Evolutionary conservation across 2,888 invertebrate genomes (phyloP).

Genomic region (Coelogynopora nodosa): DNA sequence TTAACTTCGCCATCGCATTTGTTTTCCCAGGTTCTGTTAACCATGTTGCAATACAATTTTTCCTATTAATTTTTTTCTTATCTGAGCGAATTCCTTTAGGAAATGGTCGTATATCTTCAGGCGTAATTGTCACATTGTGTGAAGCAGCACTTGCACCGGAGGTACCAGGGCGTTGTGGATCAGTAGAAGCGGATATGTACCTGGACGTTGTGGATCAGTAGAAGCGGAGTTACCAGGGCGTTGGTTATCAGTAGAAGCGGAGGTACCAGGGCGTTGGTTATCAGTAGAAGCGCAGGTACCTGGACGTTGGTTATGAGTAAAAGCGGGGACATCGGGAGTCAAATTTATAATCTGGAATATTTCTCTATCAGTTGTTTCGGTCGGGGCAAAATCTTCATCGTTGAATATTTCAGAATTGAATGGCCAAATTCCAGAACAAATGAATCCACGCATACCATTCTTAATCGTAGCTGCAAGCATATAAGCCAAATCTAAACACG

Average conservation of each 20-base stretch:
- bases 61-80: neutral
- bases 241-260: neutral
- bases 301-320: neutral
- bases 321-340: neutral
- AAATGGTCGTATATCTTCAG: neutral
- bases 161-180: neutral
- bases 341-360: neutral
- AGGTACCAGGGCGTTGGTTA: neutral
- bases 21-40: neutral
- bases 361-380: slow-evolving; percentile 26
- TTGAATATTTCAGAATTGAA: slow-evolving; percentile 35
- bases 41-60: neutral
- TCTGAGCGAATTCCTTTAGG: neutral
- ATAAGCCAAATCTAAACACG: slow-evolving; percentile 23
- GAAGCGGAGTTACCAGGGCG: neutral
- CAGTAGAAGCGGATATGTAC: neutral
- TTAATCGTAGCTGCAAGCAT: slow-evolving; percentile 10
- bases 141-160: neutral
- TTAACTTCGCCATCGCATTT: neutral
- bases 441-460: neutral
- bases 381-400: slow-evolving; percentile 39
- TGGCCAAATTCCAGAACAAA: slow-evolving; percentile 27
- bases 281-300: neutral
- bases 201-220: neutral
- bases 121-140: neutral